Base-by-base conservation (phyloP, 2,888 invertebrate species). In the Noctua fimbriata region DNA sequence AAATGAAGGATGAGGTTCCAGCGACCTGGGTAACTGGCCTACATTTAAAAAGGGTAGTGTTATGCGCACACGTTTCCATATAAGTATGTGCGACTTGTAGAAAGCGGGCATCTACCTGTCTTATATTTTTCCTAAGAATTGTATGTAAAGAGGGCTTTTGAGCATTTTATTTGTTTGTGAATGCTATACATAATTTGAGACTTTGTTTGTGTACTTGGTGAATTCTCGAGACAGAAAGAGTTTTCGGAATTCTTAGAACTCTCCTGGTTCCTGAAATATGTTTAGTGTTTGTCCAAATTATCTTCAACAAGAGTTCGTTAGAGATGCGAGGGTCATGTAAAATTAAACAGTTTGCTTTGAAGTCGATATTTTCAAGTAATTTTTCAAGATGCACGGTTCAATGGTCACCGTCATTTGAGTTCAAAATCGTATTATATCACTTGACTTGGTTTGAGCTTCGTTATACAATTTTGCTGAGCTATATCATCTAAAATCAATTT, bases 21-120 rank as follows among this genome's bases (percentile, higher is more conserved):
- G 67, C 28, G 58, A 65, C 63, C 67, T 79, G 63, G 72, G 74
- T 78, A 69, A 69, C 79, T 79, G 76, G 60, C 77, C 72, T 87
- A 69, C 84, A 79, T 82, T 83, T 76, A 28, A 81, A 80, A 80
- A 84, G 63, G 82, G 83, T 79, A 77, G 82, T 80, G 81, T 69
- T 81, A 83, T 78, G 73, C 52, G 76, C 67, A 75, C 78, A 79
- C 71, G 81, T 82, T 84, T 82, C 71, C 86, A 79, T 89, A 74
- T 83, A 84, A 24, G 79, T 76, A 32, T 49, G 41, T 60, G 80
- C 60, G 28, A 60, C 65, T 47, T 67, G 71, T 84, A 78, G 82
- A 82, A 82, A 87, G 76, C 76, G 41, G 60, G 52, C 63, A 55
- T 28, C 81, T 76, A 60, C 73, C 67, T 67, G 60, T 49, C 49